phyloP scores from a whole-genome alignment of 2,797 vertebrate species.

The Lutjanus campechanus region DNA sequence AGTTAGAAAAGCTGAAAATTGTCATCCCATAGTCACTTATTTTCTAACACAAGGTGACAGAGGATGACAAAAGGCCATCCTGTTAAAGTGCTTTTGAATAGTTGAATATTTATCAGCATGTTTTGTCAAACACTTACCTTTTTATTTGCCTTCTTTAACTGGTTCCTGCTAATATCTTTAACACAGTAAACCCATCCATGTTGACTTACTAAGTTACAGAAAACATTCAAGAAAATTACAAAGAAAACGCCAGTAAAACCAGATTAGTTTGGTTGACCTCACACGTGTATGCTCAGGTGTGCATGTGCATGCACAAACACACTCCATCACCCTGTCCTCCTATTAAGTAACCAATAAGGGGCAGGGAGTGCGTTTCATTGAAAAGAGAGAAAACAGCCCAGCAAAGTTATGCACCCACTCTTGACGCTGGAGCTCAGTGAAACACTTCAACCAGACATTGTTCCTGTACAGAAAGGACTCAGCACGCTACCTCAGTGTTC shows the following conservation, averaged over 20 bases:
- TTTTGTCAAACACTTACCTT: conserved; percentile 20
- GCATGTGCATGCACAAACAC: neutral
- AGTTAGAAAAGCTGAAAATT: neutral
- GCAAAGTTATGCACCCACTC: conserved; percentile 16
- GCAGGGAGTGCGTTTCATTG: conserved; percentile 34
- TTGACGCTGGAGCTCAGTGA: conserved; percentile 54
- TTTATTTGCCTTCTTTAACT: neutral
- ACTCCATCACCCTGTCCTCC: conserved; percentile 7
- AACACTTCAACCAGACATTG: conserved; percentile 37
- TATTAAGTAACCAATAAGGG: conserved; percentile 54
- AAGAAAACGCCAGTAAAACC: neutral
- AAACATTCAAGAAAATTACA: neutral
- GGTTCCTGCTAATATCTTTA: neutral
- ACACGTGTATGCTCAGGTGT: neutral
- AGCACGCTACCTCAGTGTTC: conserved; percentile 47
- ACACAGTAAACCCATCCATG: neutral
- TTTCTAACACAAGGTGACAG: neutral
- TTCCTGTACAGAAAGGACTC: conserved; percentile 45
- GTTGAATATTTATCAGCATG: conserved; percentile 52
- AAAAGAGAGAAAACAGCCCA: conserved; percentile 29
- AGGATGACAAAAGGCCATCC: neutral
- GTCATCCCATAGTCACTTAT: conserved; percentile 52
- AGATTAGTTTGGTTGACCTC: neutral
- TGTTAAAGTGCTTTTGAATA: conserved; percentile 2
- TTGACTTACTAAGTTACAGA: neutral